phyloP scores from a whole-genome alignment of 2,113 vertebrate genomes.

The Boulengeromyrus knoepffleri region DNA sequence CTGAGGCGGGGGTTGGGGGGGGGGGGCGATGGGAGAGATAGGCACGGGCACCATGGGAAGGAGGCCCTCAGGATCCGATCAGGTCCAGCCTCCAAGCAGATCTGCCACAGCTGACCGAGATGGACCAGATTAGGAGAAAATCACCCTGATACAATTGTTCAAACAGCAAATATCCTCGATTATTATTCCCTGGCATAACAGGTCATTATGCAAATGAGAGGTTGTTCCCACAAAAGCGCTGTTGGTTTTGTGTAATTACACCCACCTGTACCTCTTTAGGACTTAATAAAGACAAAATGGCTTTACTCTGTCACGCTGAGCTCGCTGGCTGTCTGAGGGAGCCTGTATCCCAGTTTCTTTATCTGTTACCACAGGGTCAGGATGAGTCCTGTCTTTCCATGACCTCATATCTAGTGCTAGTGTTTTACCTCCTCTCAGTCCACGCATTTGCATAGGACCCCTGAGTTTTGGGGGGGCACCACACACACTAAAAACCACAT shows the following conservation, averaged over 20 bases:
- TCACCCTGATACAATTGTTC: slow-evolving; percentile 24
- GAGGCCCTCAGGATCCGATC: neutral
- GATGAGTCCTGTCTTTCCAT: neutral
- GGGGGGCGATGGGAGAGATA: neutral
- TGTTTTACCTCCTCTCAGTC: neutral
- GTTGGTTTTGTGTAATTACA: slow-evolving; percentile 15
- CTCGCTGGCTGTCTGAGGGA: neutral
- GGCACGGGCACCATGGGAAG: neutral
- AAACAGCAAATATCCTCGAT: neutral
- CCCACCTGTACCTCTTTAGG: neutral
- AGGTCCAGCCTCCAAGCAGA: neutral
- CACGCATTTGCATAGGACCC: neutral
- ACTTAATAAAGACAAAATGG: neutral
- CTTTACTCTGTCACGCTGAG: neutral
- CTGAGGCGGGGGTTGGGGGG: neutral
- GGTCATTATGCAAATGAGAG: slow-evolving; percentile 7
- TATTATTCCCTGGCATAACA: neutral
- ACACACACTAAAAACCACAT: neutral
- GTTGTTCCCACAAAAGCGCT: neutral
- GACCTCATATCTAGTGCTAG: neutral
- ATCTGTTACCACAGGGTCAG: neutral
- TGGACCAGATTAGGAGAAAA: neutral
- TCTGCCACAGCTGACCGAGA: neutral
- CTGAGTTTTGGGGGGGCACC: neutral
- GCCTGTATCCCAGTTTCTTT: neutral